These are phyloP conservation scores for Emydoidea blandingii DNA, from an alignment of 2,797 vertebrate genomes.

Conservation along the genomic window DNA sequence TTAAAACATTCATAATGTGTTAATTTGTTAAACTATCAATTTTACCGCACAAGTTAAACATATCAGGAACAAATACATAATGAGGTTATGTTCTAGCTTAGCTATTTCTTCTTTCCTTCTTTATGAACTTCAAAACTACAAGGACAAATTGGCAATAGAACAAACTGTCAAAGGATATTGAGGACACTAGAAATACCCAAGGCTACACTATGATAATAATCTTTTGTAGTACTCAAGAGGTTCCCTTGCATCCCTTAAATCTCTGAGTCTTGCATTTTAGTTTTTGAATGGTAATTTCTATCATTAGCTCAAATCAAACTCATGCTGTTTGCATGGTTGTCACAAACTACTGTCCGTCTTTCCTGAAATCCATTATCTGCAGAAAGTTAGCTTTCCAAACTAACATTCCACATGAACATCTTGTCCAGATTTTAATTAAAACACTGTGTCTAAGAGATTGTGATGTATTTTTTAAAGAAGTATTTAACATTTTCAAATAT, in stretches of 20 bases:
- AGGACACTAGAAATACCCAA: not conserved
- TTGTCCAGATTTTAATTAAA: not conserved
- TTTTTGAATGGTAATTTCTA: not conserved
- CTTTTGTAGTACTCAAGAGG: not conserved
- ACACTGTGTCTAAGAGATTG: not conserved
- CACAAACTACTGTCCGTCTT: not conserved
- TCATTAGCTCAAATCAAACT: not conserved
- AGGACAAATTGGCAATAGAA: not conserved
- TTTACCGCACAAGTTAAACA: not conserved
- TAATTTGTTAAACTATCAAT: not conserved
- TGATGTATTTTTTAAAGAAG: not conserved
- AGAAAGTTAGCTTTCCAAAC: not conserved
- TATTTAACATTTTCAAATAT: not conserved
- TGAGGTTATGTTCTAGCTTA: not conserved
- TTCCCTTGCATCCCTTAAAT: not conserved
- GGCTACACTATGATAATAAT: not conserved
- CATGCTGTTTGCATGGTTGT: not conserved
- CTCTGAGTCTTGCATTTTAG: not conserved
- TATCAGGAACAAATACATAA: not conserved
- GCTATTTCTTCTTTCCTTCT: not conserved
- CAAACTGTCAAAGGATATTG: not conserved
- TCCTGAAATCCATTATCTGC: not conserved
- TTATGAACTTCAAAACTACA: not conserved
- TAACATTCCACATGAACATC: accelerated
- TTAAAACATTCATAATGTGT: not conserved